Percentiles rank a stretch among this genome's conserved stretches.
Conservation (phyloP, 2,113 vertebrate species). For the Irena cyanogastra region DNA sequence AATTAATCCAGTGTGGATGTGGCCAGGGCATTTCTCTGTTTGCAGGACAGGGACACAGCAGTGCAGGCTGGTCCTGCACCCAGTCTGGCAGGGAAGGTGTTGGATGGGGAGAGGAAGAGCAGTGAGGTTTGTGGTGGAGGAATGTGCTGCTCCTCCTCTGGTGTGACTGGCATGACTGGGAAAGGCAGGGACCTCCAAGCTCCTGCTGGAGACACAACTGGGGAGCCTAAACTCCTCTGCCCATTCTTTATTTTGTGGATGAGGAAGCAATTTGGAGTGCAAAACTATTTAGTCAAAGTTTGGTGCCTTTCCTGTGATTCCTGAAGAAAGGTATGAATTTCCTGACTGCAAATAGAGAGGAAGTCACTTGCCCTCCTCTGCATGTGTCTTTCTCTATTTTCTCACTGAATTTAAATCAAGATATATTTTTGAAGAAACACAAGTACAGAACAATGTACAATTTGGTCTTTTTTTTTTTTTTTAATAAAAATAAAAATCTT, state of each 20-base stretch:
- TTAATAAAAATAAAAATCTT: not conserved
- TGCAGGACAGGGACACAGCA: not conserved
- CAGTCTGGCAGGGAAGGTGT: accelerated
- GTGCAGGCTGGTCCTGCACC: not conserved
- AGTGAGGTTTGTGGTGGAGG: not conserved
- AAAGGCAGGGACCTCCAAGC: not conserved
- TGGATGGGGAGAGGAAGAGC: not conserved
- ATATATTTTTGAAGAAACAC: not conserved
- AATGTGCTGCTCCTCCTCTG: not conserved
- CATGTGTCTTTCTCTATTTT: not conserved
- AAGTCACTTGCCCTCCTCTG: not conserved
- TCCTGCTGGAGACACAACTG: not conserved
- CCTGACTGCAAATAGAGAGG: not conserved
- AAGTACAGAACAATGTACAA: not conserved
- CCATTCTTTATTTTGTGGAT: not conserved
- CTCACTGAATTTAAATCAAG: not conserved
- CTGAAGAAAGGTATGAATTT: not conserved
- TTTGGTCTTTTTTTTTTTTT: not conserved
- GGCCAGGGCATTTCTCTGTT: not conserved
- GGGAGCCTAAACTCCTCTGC: not conserved
- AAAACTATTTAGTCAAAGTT: not conserved
- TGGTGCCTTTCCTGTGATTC: not conserved
- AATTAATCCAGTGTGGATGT: not conserved
- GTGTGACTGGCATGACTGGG: not conserved
- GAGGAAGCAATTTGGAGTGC: not conserved